phyloP scores from a whole-genome alignment of 2,113 vertebrate species.

The Apteryx mantelli region DNA sequence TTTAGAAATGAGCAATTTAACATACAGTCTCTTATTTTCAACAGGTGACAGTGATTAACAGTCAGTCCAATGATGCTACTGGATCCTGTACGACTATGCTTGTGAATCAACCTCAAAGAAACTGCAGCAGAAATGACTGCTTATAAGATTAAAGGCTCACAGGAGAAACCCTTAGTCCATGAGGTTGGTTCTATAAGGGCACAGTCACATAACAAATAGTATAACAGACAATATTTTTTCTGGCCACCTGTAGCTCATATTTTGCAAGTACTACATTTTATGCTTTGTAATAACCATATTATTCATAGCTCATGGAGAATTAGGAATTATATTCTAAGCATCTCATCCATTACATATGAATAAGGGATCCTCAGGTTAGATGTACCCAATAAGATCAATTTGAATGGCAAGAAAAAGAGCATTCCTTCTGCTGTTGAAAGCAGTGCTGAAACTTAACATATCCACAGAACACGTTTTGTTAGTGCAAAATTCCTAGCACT shows the following conservation, averaged over 20 bases:
- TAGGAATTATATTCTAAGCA: not conserved
- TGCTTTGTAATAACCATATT: not conserved
- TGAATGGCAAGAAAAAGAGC: not conserved
- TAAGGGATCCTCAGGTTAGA: not conserved
- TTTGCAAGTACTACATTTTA: not conserved
- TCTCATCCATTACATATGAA: not conserved
- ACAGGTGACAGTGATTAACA: slow-evolving; percentile 45
- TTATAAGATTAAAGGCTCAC: slow-evolving; percentile 30
- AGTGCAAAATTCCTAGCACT: not conserved
- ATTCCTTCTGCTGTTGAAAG: not conserved
- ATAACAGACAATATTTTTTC: not conserved
- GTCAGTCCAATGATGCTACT: not conserved
- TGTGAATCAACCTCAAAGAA: slow-evolving; percentile 24
- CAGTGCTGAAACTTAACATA: not conserved
- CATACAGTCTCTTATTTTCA: not conserved
- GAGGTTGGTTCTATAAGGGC: not conserved
- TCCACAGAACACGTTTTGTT: not conserved
- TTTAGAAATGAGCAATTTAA: slow-evolving; percentile 23
- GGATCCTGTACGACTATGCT: not conserved
- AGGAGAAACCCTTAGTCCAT: slow-evolving; percentile 22
- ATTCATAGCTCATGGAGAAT: not conserved
- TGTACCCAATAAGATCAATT: not conserved
- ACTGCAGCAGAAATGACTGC: not conserved
- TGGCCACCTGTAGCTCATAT: not conserved
- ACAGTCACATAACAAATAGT: not conserved